Evolutionary conservation across 2,888 invertebrate genomes (phyloP), one percentile per base, ranked within the genome.

Genomic region (Sisyra nigra): DNA sequence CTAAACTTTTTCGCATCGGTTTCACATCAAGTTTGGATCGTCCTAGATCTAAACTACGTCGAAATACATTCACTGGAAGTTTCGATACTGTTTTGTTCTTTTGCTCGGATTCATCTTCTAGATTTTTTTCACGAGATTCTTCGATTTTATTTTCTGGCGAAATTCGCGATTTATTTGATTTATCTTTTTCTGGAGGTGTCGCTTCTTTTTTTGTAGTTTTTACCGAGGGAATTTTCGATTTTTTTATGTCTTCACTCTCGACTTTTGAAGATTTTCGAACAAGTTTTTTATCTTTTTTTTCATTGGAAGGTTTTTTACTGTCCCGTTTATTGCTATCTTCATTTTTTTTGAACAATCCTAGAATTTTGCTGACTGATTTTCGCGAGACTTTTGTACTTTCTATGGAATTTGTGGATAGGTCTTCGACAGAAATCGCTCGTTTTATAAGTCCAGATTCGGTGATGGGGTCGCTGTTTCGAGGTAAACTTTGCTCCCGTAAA

Each of bases 291-390:
- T 46, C 44, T n/a, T 34, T 34, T 34, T 34, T 34, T 11, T 15
- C n/a, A 45, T 49, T 45, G 36, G 46, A 9, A 1, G 44, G 32
- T 37, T 48, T 41, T 29, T 55, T 48, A 15, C 55, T 56, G 9
- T 54, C 46, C 3, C 52, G 44, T 17, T 54, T 48, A 37, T 24
- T 44, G 13, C 76, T 68, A 41, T 79, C 70, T 59, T 82, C 74
- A 57, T 74, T 74, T 59, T 79, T 82, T 50, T 78, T 80, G 51
- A 87, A 83, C 3, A 86, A 62, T 1, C 84, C 83, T 45, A 87
- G 61, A 36, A 87, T 83, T 53, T 75, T 74, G 0, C 84, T 83
- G 3, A 80, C 78, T 9, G 77, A 76, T 33, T 74, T 78, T 53
- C 73, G 72, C 37, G 72, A 72, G 37, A 70, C 68, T 51, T 54